Conservation (phyloP, 2,888 invertebrate genomes). For the Agapostemon virescens region DNA sequence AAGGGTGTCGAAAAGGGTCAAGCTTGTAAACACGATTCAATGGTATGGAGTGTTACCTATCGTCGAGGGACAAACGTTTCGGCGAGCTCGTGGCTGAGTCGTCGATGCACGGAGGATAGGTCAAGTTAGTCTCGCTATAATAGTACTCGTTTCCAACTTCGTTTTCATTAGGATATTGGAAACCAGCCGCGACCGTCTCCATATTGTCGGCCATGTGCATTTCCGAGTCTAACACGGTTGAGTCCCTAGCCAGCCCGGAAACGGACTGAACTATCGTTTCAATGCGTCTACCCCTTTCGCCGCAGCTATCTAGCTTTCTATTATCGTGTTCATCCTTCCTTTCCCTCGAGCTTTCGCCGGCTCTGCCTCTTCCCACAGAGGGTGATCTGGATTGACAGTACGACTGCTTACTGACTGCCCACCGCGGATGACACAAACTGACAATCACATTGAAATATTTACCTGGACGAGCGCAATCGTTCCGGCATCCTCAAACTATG, state of each 20-base stretch:
- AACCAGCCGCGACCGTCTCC: slow-evolving; percentile 65
- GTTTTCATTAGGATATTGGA: slow-evolving; percentile 71
- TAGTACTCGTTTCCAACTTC: slow-evolving; percentile 74
- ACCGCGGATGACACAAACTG: not conserved
- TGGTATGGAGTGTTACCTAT: slow-evolving; percentile 76
- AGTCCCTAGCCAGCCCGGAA: slow-evolving; percentile 61
- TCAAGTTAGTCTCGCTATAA: slow-evolving; percentile 76
- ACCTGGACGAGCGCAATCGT: slow-evolving; percentile 73
- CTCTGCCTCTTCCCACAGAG: slow-evolving; percentile 65
- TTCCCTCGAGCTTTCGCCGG: slow-evolving; percentile 56
- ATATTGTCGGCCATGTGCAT: slow-evolving; percentile 59
- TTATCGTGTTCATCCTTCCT: slow-evolving; percentile 65
- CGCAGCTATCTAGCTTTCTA: slow-evolving; percentile 55
- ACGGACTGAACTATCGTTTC: slow-evolving; percentile 77
- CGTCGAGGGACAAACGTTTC: slow-evolving; percentile 83
- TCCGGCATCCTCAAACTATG: slow-evolving; percentile 62
- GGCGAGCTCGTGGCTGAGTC: slow-evolving; percentile 80
- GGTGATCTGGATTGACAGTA: slow-evolving; percentile 64
- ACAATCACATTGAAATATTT: slow-evolving; percentile 10
- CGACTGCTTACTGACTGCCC: slow-evolving; percentile 22
- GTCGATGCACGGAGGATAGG: slow-evolving; percentile 78
- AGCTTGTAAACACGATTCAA: slow-evolving; percentile 10
- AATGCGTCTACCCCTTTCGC: slow-evolving; percentile 72
- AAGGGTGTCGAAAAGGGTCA: slow-evolving; percentile 15
- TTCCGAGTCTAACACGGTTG: slow-evolving; percentile 60